Percentiles rank a stretch among this genome's conserved stretches.
phyloP scores from a whole-genome alignment of 2,888 invertebrate genomes.

The Blomia tropicalis region DNA sequence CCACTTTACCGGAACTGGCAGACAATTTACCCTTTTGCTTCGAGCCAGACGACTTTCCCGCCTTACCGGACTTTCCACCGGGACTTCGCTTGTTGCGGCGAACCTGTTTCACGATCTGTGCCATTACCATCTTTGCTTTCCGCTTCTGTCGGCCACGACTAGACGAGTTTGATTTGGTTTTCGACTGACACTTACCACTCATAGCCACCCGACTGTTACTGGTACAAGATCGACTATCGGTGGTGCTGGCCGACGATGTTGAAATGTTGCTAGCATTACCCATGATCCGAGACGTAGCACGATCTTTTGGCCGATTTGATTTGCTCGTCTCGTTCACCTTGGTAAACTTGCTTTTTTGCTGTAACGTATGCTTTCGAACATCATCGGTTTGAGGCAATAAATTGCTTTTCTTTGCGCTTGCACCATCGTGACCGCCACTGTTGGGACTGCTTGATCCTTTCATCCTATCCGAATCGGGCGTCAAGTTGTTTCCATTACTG shows the following conservation, averaged over 20 bases:
- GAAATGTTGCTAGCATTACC: neutral
- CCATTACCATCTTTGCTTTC: neutral
- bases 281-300: neutral
- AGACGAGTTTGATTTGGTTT: no score
- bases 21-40: neutral
- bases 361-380: neutral
- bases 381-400: neutral
- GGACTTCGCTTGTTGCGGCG: neutral
- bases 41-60: neutral
- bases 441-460: neutral
- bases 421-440: no score
- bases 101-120: slow-evolving; percentile 8
- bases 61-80: neutral
- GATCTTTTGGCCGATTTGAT: neutral
- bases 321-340: neutral
- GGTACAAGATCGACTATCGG: neutral
- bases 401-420: neutral
- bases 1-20: neutral
- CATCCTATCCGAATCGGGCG: neutral
- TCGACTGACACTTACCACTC: no score
- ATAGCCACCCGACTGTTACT: neutral
- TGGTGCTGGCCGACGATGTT: neutral
- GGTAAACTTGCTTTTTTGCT: neutral
- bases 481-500: no score
- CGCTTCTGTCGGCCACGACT: slow-evolving; percentile 11